phyloP scores from a whole-genome alignment of 2,888 invertebrate species.

The Athalia circularis region DNA sequence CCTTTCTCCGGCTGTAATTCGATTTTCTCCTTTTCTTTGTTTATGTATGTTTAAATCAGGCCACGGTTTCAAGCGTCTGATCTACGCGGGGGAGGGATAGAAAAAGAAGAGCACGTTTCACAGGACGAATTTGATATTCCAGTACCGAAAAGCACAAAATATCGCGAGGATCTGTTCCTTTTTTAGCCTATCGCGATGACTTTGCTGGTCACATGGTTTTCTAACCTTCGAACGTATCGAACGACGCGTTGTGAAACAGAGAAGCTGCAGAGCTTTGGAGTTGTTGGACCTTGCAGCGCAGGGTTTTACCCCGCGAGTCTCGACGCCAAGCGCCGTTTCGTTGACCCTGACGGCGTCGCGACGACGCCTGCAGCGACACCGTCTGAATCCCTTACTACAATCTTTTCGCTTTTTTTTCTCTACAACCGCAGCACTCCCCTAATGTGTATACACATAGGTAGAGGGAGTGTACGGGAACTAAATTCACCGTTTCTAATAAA shows the following conservation, averaged over 20 bases:
- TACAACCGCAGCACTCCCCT: too few relatives aligned
- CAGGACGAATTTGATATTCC: too few relatives aligned
- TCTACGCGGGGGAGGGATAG: too few relatives aligned
- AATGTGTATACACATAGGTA: too few relatives aligned
- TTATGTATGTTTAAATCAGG: too few relatives aligned
- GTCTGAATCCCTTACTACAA: background rate
- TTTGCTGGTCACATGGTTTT: background rate
- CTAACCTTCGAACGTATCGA: slow-evolving; percentile 6
- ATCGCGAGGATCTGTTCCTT: too few relatives aligned
- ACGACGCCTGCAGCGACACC: background rate
- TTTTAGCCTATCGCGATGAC: too few relatives aligned
- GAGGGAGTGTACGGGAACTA: background rate
- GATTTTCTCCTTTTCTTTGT: background rate
- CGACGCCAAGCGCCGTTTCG: slow-evolving; percentile 56
- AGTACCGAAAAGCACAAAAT: too few relatives aligned
- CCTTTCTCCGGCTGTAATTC: too few relatives aligned
- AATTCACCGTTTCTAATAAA: slow-evolving; percentile 22
- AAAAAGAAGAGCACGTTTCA: too few relatives aligned
- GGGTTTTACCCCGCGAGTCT: slow-evolving; percentile 54
- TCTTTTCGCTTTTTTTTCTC: background rate
- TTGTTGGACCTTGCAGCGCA: background rate
- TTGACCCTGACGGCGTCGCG: slow-evolving; percentile 57
- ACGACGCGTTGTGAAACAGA: slow-evolving; percentile 14
- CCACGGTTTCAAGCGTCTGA: too few relatives aligned
- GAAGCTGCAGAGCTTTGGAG: background rate